phyloP scores from a whole-genome alignment of 1,140 invertebrate genomes.

The Cotesia vestalis region DNA sequence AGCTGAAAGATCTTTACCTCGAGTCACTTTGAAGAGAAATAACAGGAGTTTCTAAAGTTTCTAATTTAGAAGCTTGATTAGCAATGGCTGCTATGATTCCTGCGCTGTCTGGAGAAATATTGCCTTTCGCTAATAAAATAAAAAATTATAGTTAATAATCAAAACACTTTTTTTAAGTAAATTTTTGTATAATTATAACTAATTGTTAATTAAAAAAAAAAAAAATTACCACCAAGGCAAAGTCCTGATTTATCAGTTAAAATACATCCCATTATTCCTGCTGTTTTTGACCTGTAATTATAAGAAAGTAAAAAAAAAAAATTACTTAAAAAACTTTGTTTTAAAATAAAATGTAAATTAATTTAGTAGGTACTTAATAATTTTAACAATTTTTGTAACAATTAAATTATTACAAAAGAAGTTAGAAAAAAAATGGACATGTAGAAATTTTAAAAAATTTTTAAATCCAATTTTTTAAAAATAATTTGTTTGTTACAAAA shows the following conservation, averaged over 20 bases:
- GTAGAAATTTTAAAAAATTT: too few relatives aligned
- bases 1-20: constrained; percentile 47
- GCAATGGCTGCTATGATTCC: constrained; percentile 63
- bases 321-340: neutral
- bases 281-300: constrained; percentile 47
- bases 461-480: too few relatives aligned
- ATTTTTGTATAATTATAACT: neutral
- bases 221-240: constrained; percentile 59
- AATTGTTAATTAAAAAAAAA: neutral
- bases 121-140: constrained; percentile 55
- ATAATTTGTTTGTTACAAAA: neutral
- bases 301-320: constrained; percentile 29
- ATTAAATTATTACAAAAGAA: neutral
- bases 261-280: constrained; percentile 57
- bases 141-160: constrained; percentile 13
- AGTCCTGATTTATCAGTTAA: constrained; percentile 61
- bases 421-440: neutral
- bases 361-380: neutral
- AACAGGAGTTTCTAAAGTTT: constrained; percentile 55
- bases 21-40: constrained; percentile 60
- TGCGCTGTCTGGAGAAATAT: constrained; percentile 59
- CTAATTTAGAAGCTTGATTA: constrained; percentile 60
- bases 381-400: neutral
- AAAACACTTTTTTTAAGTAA: constrained; percentile 30
- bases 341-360: too few relatives aligned